These are phyloP conservation scores for Psettodes erumei DNA, from an alignment of 2,113 vertebrate genomes.

Conservation along the genomic window DNA sequence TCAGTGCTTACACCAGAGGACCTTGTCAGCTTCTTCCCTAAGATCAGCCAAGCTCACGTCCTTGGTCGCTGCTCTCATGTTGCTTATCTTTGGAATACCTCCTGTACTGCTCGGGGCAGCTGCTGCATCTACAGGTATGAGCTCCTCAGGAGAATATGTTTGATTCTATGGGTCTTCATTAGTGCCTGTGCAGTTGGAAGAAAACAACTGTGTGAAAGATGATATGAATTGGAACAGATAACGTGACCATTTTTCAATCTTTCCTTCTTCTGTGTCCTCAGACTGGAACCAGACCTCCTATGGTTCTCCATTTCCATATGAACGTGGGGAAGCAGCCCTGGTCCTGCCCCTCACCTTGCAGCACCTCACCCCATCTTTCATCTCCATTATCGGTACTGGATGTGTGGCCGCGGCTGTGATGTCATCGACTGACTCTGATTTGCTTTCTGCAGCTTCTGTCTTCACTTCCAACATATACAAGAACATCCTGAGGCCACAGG, in stretches of 20 bases:
- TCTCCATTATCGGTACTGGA: neutral
- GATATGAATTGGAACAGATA: too few species aligned
- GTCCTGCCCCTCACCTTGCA: conserved; percentile 3
- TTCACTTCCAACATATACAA: conserved; percentile 10
- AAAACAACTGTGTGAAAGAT: too few species aligned
- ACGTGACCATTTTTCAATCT: neutral
- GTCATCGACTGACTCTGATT: neutral
- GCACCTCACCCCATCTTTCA: conserved; percentile 1
- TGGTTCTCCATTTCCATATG: conserved; percentile 6
- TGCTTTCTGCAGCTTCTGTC: conserved; percentile 11
- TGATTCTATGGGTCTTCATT: too few species aligned
- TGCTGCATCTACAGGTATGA: conserved; percentile 1
- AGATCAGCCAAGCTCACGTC: neutral
- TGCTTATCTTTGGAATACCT: neutral
- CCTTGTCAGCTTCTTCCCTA: neutral
- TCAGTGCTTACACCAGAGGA: neutral
- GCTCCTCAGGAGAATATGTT: too few species aligned
- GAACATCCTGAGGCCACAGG: conserved; percentile 6
- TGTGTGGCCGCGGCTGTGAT: conserved; percentile 7
- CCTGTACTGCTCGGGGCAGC: neutral
- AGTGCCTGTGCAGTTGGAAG: too few species aligned
- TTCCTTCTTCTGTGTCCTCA: neutral
- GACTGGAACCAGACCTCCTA: conserved; percentile 9
- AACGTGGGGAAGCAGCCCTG: neutral
- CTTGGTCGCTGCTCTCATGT: neutral